A percentile compares a stretch with the other conserved stretches of the same genome.
These are phyloP conservation scores for Pristiophorus japonicus DNA, from an alignment of 2,113 vertebrate species.

Conservation along the genomic window DNA sequence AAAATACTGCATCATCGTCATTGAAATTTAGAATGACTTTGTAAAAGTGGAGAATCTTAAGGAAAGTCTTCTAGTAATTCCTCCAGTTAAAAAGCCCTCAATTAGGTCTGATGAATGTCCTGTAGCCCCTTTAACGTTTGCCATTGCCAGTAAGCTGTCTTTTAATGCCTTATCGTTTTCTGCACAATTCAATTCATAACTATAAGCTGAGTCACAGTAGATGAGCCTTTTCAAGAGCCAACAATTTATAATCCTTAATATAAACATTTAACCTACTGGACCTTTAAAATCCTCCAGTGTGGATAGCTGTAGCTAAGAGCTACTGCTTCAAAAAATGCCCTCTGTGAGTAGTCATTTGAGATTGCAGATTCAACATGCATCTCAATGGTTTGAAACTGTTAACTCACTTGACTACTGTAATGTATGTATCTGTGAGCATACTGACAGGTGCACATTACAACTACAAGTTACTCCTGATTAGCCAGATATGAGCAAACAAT, in stretches of 20 bases:
- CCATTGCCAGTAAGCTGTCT: neutral
- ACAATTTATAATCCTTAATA: constrained; percentile 8
- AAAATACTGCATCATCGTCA: neutral
- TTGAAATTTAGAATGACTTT: neutral
- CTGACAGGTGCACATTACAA: too few species aligned
- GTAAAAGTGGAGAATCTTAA: neutral
- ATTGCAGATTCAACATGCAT: neutral
- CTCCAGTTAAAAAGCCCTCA: neutral
- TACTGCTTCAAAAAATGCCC: neutral
- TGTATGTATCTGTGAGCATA: too few species aligned
- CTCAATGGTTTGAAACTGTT: neutral
- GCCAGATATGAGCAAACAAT: neutral
- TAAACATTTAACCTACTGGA: constrained; percentile 20
- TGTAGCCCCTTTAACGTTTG: neutral
- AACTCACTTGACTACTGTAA: neutral
- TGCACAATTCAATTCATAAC: neutral
- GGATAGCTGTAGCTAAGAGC: neutral
- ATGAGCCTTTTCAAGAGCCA: constrained; percentile 5
- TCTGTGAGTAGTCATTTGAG: neutral
- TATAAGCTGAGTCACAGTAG: neutral
- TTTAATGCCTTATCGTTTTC: constrained; percentile 7
- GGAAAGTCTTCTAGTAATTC: neutral
- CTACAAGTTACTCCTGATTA: neutral
- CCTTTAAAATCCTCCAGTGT: neutral
- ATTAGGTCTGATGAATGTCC: neutral